Evolutionary conservation across 2,888 invertebrate species (phyloP), one percentile per base, ranked within the genome.

Genomic region (Drosophila demipolita): DNA sequence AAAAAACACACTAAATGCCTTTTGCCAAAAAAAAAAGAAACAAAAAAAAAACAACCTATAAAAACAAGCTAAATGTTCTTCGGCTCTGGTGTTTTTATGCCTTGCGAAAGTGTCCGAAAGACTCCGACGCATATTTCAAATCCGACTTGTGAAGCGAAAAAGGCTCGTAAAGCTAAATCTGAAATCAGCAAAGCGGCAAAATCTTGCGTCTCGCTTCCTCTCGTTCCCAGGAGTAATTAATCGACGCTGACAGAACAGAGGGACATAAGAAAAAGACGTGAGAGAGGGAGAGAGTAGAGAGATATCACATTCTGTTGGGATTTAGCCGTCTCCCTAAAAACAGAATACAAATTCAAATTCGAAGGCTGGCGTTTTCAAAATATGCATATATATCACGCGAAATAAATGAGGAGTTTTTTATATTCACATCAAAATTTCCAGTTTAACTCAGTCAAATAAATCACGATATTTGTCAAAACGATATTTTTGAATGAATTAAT

Each of bases 91-190:
- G 84, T 82, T 80, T 80, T 87, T 83, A 86, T 78, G 80, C 72
- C 67, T 77, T 85, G 82, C 77, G 67, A 87, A 83, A 86, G 78
- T 86, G 70, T 73, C 69, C 87, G 77, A 72, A 79, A 63, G 80
- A 70, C 76, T 52, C 45, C 68, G 68, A 68, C 50, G 87, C 89
- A 85, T 85, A 85, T 80, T 85, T 89, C 85, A 89, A 85, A 77
- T 87, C 77, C 78, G 67, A 87, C 85, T 89, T 89, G 85, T 89
- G 87, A 89, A 80, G 78, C 82, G 62, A 77, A 83, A 78, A 88
- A 87, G 90, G 88, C 90, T 85, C 86, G 83, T 89, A 83, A 89
- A 90, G 82, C 78, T 89, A 78, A 89, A 89, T 82, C 82, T 77
- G 83, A 85, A 85, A 87, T 89, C 83, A 84, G 83, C 85, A 87